Evolutionary conservation across 1,140 invertebrate species (phyloP), one percentile per base, ranked within the genome.

Genomic region (Apis florea): DNA sequence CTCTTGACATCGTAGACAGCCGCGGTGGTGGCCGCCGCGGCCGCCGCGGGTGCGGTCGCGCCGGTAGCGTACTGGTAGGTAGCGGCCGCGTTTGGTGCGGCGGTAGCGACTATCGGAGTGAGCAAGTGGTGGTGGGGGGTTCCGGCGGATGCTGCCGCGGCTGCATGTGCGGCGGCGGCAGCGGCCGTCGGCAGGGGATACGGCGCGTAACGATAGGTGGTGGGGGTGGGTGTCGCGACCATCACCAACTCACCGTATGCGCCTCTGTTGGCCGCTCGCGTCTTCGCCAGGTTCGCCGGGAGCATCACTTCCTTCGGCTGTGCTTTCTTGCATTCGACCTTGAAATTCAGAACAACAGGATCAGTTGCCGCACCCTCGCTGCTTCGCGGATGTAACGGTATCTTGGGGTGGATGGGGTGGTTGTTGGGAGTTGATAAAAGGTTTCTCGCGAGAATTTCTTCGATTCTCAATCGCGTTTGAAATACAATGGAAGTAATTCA

Each of bases 251-350:
- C 97, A 98, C 97, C 97, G 96, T 98, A 98, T 94, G 97, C 96
- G 93, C 97, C 97, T 93, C 97, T 96, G 89, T 97, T 97, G 87
- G 97, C 97, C 89, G 97, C 97, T 93, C 97, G 96, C 93, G 97
- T 98, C 95, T 98, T 98, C 90, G 97, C 97, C 94, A 98, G 94
- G 94, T 98, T 98, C 82, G 97, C 97, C 89, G 98, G 98, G 92
- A 99, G 96, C 98, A 99, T 99, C 90, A 99, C 98, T 95, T 99
- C 98, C 95, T 99, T 99, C 78, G 98, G 98, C 94, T 99, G 98
- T 92, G 98, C 98, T 95, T 99, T 99, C 96, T 99, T 99, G 95
- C 98, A 99, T 95, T 99, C 98, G 94, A 99, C 98, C 98, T 99
- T 95, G 49, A 94, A 96, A 87, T 78, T 76, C 51, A 63, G 86